A percentile compares a stretch with the other conserved stretches of the same genome.
Evolutionary conservation across 2,888 invertebrate genomes (phyloP).

Genomic region (Slavum lentiscoides): DNA sequence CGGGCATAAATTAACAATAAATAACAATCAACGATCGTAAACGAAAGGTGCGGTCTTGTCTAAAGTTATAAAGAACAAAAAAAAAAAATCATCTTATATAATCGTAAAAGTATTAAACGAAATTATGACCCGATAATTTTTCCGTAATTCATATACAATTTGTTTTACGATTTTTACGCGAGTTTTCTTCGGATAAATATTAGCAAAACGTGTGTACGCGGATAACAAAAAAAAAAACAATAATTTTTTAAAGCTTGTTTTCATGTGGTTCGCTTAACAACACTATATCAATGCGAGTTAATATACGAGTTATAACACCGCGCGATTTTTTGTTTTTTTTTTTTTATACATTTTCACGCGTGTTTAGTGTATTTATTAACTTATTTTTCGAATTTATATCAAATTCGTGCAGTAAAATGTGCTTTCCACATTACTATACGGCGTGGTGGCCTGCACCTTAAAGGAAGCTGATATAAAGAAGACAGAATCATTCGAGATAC

Average conservation of each 20-base stretch:
- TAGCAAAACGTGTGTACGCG: too few species aligned
- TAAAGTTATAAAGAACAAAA: not conserved
- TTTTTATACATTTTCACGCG: too few species aligned
- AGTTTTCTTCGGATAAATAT: not conserved
- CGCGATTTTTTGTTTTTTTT: too few species aligned
- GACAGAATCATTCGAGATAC: too few species aligned
- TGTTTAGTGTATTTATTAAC: too few species aligned
- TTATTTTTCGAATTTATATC: too few species aligned
- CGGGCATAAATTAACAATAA: constrained; percentile 47
- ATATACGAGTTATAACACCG: too few species aligned
- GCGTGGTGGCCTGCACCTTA: too few species aligned
- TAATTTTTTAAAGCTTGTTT: not conserved
- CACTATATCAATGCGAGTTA: too few species aligned
- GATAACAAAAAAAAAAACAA: not conserved
- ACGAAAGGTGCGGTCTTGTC: constrained; percentile 11
- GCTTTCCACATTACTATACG: too few species aligned
- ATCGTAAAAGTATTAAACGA: constrained; percentile 19
- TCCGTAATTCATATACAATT: not conserved
- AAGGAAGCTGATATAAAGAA: too few species aligned
- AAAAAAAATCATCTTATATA: not conserved
- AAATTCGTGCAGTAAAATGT: too few species aligned
- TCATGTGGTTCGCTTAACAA: not conserved
- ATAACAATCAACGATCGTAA: constrained; percentile 42
- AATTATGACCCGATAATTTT: constrained; percentile 23
- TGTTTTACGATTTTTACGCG: not conserved